Evolutionary conservation across 2,888 invertebrate species (phyloP).

Genomic region (Philereme vetulata): DNA sequence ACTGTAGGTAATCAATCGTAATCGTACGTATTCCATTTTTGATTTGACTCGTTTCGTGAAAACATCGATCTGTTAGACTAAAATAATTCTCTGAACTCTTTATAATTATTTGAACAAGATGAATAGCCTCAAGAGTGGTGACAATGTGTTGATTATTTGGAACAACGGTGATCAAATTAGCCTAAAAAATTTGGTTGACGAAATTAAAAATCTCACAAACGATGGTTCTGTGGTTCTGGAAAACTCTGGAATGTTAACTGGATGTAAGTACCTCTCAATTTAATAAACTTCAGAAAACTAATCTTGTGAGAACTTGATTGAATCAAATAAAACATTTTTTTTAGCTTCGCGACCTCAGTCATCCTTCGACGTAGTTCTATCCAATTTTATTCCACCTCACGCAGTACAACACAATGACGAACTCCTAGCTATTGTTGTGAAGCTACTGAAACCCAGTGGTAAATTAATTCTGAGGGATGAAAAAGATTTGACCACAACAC

Average conservation of each 20-base stretch:
- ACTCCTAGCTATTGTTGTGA: slow-evolving; percentile 82
- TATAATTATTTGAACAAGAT: slow-evolving; percentile 42
- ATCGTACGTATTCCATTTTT: too few species aligned
- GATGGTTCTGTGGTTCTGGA: slow-evolving; percentile 82
- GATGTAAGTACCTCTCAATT: slow-evolving; percentile 73
- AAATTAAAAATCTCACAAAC: slow-evolving; percentile 72
- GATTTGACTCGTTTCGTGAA: too few species aligned
- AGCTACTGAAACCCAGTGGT: slow-evolving; percentile 86
- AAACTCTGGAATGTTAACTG: slow-evolving; percentile 84
- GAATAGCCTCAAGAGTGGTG: slow-evolving; percentile 62
- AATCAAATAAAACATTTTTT: slow-evolving; percentile 30
- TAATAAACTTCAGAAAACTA: not conserved
- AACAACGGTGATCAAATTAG: slow-evolving; percentile 73
- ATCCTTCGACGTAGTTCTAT: slow-evolving; percentile 85
- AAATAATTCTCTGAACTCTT: too few species aligned
- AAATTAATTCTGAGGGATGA: slow-evolving; percentile 80
- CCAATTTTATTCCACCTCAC: slow-evolving; percentile 74
- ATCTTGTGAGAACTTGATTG: not conserved
- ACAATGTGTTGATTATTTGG: slow-evolving; percentile 85
- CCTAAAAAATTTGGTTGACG: slow-evolving; percentile 78
- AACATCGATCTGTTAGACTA: too few species aligned
- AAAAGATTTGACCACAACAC: slow-evolving; percentile 68
- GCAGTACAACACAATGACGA: slow-evolving; percentile 67
- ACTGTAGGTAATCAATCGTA: too few species aligned
- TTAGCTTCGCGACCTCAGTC: slow-evolving; percentile 84